phyloP scores from a whole-genome alignment of 2,113 vertebrate species.

The Todiramphus saurophagus region DNA sequence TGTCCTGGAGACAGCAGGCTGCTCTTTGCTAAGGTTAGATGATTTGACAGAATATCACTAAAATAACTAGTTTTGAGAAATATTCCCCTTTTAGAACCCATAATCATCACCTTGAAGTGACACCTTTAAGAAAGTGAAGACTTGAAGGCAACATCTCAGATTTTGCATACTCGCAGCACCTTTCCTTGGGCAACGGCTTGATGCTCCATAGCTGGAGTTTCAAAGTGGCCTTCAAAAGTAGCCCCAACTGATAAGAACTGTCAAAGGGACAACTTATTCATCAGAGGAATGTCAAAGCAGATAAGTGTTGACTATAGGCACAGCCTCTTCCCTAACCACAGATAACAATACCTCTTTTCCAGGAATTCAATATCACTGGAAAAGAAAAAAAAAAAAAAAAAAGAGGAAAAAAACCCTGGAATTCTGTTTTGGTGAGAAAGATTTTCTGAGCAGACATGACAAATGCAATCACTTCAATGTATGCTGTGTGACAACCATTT shows the following conservation, averaged over 20 bases:
- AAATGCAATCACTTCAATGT: not conserved
- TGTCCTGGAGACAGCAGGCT: conserved; percentile 23
- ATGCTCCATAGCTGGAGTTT: conserved; percentile 8
- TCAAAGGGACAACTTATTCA: not conserved
- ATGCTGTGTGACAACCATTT: not conserved
- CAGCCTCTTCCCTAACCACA: not conserved
- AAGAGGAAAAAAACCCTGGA: not conserved
- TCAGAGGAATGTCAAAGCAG: not conserved
- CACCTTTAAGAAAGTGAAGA: not conserved
- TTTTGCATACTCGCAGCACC: not conserved
- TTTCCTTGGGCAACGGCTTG: not conserved
- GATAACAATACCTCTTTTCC: not conserved
- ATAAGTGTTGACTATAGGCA: not conserved
- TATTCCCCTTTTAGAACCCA: not conserved
- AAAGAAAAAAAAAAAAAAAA: not conserved
- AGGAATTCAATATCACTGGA: not conserved
- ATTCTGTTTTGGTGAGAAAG: not conserved
- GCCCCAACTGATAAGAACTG: not conserved
- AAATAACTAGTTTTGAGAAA: not conserved
- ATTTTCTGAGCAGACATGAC: not conserved
- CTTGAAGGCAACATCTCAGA: not conserved
- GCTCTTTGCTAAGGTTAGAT: conserved; percentile 21
- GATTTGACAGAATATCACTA: conserved; percentile 6
- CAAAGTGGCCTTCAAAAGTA: not conserved
- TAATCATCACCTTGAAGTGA: conserved; percentile 25